Conservation (phyloP, 2,888 invertebrate species). For the Chrysolina americana region DNA sequence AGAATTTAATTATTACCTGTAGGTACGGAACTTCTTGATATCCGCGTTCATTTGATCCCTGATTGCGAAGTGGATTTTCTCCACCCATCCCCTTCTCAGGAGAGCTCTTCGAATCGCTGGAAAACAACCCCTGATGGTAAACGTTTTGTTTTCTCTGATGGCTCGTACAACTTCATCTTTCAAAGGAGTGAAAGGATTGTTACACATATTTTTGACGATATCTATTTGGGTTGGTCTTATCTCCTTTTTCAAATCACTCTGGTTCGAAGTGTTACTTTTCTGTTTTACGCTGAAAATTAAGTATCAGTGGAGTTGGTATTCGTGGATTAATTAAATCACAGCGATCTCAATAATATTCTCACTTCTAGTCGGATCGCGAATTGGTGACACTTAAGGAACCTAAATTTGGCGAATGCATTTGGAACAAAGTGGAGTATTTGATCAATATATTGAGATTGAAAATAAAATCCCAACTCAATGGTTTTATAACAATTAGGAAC, state of each 20-base stretch:
- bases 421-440: too few species aligned
- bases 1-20: conserved; percentile 25
- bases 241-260: background rate
- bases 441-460: too few species aligned
- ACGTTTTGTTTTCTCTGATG: conserved; percentile 72
- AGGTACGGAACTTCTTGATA: conserved; percentile 53
- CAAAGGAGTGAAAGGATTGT: conserved; percentile 57
- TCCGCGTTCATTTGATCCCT: conserved; percentile 60
- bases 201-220: conserved; percentile 23
- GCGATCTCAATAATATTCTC: too few species aligned
- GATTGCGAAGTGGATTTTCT: conserved; percentile 73
- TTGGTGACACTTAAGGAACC: too few species aligned
- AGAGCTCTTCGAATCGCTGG: conserved; percentile 74
- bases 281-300: background rate
- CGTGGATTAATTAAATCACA: too few species aligned
- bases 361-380: too few species aligned
- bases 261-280: background rate
- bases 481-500: too few species aligned
- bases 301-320: too few species aligned
- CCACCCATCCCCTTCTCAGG: conserved; percentile 80
- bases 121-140: conserved; percentile 72
- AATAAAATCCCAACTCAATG: too few species aligned
- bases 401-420: too few species aligned
- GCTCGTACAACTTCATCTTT: conserved; percentile 71
- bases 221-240: background rate